Base-by-base conservation (phyloP, 2,888 invertebrate genomes). In the Biston stratarius region DNA sequence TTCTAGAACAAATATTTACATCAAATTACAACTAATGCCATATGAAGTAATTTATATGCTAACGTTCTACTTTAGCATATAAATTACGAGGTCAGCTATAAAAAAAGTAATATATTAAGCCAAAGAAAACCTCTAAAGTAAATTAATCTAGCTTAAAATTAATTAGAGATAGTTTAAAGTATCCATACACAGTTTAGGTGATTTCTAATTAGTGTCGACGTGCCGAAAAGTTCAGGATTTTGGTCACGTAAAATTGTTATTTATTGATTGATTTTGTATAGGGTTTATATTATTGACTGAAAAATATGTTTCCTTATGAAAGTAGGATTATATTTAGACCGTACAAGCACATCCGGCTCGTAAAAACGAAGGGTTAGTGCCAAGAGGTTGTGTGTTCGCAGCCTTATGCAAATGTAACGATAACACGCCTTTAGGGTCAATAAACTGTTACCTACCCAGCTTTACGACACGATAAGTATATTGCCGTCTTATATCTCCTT, bases 381-480 rank as follows among this genome's bases (percentile, higher is more conserved):
- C 75, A 79, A 78, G 83, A 80, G 85, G 87, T 82, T 82, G 74
- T 77, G 77, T 83, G 83, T 83, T 82, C 79, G 79, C 80, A 77
- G 84, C 86, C 86, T 84, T 89, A 92, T 92, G 91, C 90, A 91
- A 92, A 92, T 92, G 86, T 88, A 83, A 91, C 88, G 91, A 91
- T 92, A 92, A 91, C 90, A 86, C 81, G 86, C 83, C 85, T 91
- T 91, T 87, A 91, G 91, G 87, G 91, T 89, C 91, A 90, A 91
- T 93, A 92, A 91, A 93, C 88, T 89, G 88, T 88, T 91, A 89
- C 90, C 86, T 88, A 84, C 90, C 88, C 86, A 85, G 77, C 84
- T 91, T 92, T 92, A 92, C 83, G 91, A 88, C 86, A 90, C 82
- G 91, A 92, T 92, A 92, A 92, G 90, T 92, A 90, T 89, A 91